These are phyloP conservation scores for Choristoneura rosaceana DNA, from an alignment of 2,888 invertebrate genomes.

Conservation along the genomic window DNA sequence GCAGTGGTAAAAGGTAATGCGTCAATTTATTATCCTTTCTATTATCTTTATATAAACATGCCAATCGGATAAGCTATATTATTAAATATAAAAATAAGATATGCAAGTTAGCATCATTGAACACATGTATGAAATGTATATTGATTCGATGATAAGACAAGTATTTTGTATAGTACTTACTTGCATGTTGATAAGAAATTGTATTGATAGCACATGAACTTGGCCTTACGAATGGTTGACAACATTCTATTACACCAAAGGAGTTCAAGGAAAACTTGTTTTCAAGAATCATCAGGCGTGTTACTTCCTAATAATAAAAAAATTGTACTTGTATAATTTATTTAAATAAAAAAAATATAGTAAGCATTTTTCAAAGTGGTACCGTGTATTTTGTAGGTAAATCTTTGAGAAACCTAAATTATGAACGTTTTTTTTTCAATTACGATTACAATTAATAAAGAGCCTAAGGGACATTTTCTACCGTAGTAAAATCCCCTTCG, in stretches of 20 bases:
- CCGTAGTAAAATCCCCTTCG: too few species aligned
- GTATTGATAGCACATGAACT: slow-evolving; percentile 24
- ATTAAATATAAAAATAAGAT: slow-evolving; percentile 10
- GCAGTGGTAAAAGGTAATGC: background rate
- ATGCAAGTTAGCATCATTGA: background rate
- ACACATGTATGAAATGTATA: slow-evolving; percentile 5
- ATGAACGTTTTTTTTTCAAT: too few species aligned
- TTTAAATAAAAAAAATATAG: background rate
- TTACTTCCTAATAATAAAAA: slow-evolving; percentile 7
- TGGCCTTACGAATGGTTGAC: slow-evolving; percentile 18
- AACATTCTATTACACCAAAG: background rate
- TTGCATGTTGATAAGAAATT: background rate
- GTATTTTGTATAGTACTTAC: background rate
- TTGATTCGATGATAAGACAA: slow-evolving; percentile 19
- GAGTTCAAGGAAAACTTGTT: slow-evolving; percentile 19
- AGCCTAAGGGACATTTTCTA: too few species aligned
- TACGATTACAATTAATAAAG: too few species aligned
- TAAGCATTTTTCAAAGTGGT: too few species aligned
- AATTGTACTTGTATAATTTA: background rate
- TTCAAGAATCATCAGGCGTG: background rate
- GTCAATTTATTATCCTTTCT: too few species aligned
- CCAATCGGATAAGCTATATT: slow-evolving; percentile 16
- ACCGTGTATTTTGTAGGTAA: too few species aligned
- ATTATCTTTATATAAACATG: background rate
- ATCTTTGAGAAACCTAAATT: too few species aligned